Conservation (phyloP, 2,888 invertebrate genomes). For the Melanostoma mellinum region DNA sequence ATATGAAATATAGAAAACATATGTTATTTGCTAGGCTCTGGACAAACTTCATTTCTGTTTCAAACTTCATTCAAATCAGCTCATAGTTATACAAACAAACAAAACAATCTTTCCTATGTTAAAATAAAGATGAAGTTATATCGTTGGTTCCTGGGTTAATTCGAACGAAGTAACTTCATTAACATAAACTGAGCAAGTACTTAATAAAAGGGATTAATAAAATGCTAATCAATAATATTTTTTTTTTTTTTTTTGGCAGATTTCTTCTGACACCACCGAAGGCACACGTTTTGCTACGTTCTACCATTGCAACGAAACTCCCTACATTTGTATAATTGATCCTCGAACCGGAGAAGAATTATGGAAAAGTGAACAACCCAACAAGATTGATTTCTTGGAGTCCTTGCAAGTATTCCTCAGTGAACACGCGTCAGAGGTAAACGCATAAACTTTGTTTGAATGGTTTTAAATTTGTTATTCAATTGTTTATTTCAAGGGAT, state of each 20-base stretch:
- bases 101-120: no score
- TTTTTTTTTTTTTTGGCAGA: constrained; percentile 60
- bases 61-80: no score
- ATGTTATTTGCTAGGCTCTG: no score
- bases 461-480: not conserved
- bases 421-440: constrained; percentile 58
- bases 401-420: constrained; percentile 54
- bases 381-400: constrained; percentile 76
- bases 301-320: constrained; percentile 85
- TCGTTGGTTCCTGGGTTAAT: no score
- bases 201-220: not conserved
- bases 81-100: no score
- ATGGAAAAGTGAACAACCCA: constrained; percentile 79
- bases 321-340: constrained; percentile 86
- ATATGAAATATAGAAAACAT: no score
- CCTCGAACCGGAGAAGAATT: constrained; percentile 86
- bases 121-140: no score
- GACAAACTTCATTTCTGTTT: no score
- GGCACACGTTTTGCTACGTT: constrained; percentile 86
- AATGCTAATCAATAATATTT: constrained; percentile 1
- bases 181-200: no score
- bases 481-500: constrained; percentile 23
- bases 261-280: constrained; percentile 82
- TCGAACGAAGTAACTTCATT: no score
- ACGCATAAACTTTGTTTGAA: not conserved